A percentile compares a stretch with the other conserved stretches of the same genome.
Conservation (phyloP, 53 echinoderm and acorn worm genomes). For the Hippasteria phrygiana region DNA sequence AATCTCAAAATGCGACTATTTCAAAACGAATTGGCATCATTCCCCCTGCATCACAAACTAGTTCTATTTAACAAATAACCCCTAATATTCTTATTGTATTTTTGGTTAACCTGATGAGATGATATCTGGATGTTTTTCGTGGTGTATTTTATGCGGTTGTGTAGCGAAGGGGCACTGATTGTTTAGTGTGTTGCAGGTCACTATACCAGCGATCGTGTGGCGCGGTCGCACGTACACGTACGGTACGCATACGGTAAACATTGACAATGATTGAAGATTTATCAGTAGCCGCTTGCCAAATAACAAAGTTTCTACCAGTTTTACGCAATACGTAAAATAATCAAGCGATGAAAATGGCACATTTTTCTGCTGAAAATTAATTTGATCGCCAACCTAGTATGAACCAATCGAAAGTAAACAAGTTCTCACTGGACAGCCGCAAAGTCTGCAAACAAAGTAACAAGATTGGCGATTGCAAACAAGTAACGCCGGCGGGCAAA, state of each 20-base stretch:
- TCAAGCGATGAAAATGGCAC: not conserved
- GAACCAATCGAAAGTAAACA: too few relatives aligned
- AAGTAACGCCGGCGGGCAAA: too few relatives aligned
- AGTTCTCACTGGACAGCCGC: too few relatives aligned
- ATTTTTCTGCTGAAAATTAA: not conserved
- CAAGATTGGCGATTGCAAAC: too few relatives aligned
- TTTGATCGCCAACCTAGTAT: too few relatives aligned
- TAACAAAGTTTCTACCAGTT: not conserved
- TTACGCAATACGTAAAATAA: slow-evolving; percentile 4
- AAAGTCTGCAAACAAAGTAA: too few relatives aligned
- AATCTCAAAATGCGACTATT: not conserved
- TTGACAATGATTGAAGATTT: not conserved
- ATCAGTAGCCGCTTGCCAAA: slow-evolving; percentile 34
- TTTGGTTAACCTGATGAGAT: not conserved
- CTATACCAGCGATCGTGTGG: not conserved
- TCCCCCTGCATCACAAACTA: too few relatives aligned
- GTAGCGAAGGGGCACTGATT: slow-evolving; percentile 29
- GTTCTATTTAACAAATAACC: too few relatives aligned
- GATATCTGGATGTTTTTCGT: not conserved
- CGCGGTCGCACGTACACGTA: not conserved
- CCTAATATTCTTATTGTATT: too few relatives aligned
- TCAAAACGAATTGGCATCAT: too few relatives aligned
- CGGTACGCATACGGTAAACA: slow-evolving; percentile 7
- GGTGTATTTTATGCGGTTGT: slow-evolving; percentile 27
- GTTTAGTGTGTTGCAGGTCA: slow-evolving; percentile 56